Percentiles rank a stretch among this genome's conserved stretches.
Evolutionary conservation across 2,797 vertebrate genomes (phyloP).

Genomic region (Danio choprae): DNA sequence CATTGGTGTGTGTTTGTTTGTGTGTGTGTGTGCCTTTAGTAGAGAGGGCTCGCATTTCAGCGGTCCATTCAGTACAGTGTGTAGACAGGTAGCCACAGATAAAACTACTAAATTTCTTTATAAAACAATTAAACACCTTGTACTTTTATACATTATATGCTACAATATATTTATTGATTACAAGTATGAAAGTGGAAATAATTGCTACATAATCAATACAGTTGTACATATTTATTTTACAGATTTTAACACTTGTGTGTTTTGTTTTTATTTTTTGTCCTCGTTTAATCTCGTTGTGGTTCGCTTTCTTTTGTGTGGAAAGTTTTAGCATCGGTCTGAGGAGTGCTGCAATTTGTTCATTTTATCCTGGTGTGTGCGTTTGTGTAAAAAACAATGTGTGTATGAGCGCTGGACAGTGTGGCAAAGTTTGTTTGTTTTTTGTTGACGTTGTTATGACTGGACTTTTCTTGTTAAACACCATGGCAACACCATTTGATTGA

Average conservation of each 20-base stretch:
- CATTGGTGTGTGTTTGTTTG: conserved; percentile 21
- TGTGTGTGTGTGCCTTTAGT: conserved; percentile 71
- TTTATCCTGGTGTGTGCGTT: conserved; percentile 25
- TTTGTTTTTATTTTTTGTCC: conserved; percentile 52
- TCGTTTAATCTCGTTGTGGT: conserved; percentile 67
- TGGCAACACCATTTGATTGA: conserved; percentile 27
- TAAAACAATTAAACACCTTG: conserved; percentile 79
- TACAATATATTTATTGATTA: conserved; percentile 87
- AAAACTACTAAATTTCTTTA: conserved; percentile 80
- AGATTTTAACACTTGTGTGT: conserved; percentile 64
- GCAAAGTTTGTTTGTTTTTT: neutral
- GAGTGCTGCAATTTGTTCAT: conserved; percentile 73
- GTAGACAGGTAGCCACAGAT: conserved; percentile 80
- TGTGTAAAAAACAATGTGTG: conserved; percentile 24
- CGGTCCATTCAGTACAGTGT: conserved; percentile 74
- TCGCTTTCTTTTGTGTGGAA: conserved; percentile 74
- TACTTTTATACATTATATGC: conserved; percentile 83
- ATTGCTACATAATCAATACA: conserved; percentile 87
- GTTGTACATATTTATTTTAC: conserved; percentile 85
- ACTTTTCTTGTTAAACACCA: conserved; percentile 14
- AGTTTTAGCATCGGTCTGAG: conserved; percentile 81
- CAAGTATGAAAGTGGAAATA: conserved; percentile 88
- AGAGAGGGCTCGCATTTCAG: conserved; percentile 75
- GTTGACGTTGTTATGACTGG: neutral
- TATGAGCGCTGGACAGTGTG: conserved; percentile 10